These are phyloP conservation scores for Hydraecia micacea DNA, from an alignment of 2,888 invertebrate genomes.

Conservation along the genomic window DNA sequence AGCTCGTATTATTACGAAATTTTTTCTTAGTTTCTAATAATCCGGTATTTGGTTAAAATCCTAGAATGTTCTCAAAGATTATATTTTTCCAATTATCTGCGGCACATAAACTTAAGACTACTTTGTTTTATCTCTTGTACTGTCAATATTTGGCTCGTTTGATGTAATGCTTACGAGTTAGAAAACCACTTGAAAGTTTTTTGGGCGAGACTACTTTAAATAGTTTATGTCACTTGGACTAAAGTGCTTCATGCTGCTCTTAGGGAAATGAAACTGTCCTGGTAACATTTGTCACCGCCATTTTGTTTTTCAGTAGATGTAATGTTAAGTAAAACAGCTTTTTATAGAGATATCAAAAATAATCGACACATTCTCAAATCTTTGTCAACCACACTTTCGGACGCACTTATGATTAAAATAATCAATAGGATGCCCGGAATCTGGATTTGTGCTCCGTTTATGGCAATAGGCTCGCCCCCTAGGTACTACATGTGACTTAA, in stretches of 20 bases:
- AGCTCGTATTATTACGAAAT: background rate
- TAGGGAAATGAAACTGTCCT: background rate
- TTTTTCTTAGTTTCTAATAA: background rate
- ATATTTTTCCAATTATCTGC: background rate
- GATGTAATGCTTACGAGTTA: background rate
- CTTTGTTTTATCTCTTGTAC: constrained; percentile 9
- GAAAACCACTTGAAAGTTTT: constrained; percentile 6
- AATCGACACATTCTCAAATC: background rate
- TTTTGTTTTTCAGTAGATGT: background rate
- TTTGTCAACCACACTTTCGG: background rate
- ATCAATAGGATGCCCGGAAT: background rate
- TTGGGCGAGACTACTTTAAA: background rate
- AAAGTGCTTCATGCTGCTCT: background rate
- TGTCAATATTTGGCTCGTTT: constrained; percentile 9
- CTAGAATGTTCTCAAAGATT: background rate
- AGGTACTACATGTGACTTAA: no score
- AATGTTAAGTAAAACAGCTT: background rate
- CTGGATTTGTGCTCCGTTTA: no score
- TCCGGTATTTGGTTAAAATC: background rate
- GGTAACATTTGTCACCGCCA: background rate
- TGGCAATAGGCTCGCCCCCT: no score
- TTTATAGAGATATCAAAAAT: background rate
- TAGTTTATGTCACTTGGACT: constrained; percentile 3
- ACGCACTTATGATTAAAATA: background rate
- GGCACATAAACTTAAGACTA: constrained; percentile 18